A percentile compares a stretch with the other conserved stretches of the same genome.
Evolutionary conservation across 2,888 invertebrate species (phyloP).

Genomic region (Andrena fulva): DNA sequence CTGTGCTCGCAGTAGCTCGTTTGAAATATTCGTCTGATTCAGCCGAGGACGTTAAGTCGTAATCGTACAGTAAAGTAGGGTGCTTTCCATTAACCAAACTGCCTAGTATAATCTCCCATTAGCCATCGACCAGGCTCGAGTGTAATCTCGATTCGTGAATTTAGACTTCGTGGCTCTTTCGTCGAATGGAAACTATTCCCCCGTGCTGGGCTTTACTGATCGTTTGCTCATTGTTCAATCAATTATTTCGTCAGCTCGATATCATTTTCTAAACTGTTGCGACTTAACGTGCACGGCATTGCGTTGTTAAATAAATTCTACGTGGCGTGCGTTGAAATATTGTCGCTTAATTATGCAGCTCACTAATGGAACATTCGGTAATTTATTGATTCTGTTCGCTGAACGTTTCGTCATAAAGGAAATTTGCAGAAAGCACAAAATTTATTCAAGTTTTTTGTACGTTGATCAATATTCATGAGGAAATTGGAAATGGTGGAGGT

Average conservation of each 20-base stretch:
- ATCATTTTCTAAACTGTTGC: not conserved
- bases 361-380: not conserved
- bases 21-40: constrained; percentile 57
- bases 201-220: constrained; percentile 8
- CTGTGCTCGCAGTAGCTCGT: not conserved
- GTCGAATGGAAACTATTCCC: constrained; percentile 42
- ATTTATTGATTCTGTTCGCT: constrained; percentile 5
- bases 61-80: constrained; percentile 51
- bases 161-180: constrained; percentile 55
- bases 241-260: constrained; percentile 40
- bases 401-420: not conserved
- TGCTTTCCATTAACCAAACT: constrained; percentile 68
- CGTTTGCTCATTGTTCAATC: constrained; percentile 15
- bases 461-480: too few relatives aligned
- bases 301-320: not conserved
- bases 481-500: too few relatives aligned
- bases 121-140: constrained; percentile 55
- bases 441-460: not conserved
- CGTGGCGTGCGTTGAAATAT: not conserved
- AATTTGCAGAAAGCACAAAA: not conserved
- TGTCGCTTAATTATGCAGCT: not conserved
- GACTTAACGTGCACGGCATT: not conserved
- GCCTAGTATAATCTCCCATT: constrained; percentile 70
- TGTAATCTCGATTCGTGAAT: constrained; percentile 60
- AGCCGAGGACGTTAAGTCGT: constrained; percentile 55